Base-by-base conservation (phyloP, 2,888 invertebrate genomes). In the Leucozona laternaria region DNA sequence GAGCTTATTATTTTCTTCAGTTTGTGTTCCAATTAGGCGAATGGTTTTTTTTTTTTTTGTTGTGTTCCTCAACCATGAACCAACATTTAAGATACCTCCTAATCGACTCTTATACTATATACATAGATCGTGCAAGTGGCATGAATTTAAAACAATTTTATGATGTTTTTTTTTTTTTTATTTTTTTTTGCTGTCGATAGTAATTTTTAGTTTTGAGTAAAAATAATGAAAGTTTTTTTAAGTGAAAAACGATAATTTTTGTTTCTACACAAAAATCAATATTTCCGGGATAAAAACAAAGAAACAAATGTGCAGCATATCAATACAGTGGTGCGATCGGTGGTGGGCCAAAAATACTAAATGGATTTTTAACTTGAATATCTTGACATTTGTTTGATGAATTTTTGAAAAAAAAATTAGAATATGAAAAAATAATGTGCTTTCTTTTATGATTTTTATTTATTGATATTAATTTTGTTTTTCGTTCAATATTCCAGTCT, bases 1-100 rank as follows among this genome's bases (percentile, higher is more conserved):
- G 11, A 28, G 25, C 31, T 48, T 66, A 20, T 20, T 66, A 34
- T 66, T 37, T 37, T 50, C 34, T 50, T 68, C 53, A 53, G 25
- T 53, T 22, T 37, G n/a, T 68, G 68, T 37, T 68, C 68, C 53
- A 68, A 68, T 68, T 66, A 48, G 28, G n/a, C 37, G 15, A 7
- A 22, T 68, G 15, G 8, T 28, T 53, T 66, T 31, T 20, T 28
- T 34, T 43, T 28, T n/a, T 8, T 43, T 4, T n/a, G n/a, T n/a
- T n/a, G n/a, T n/a, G n/a, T 43, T 25, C 5, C n/a, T 43, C 25
- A 64, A 13, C 28, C 11, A 28, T 64, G 17, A 45, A 64, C 43
- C 13, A 64, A 60, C 40, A 1, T 10, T 11, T 0, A 60, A 60
- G 13, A 43, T n/a, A 31, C 8, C 8, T 31, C 31, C 7, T 8